Conservation (phyloP, 2,888 invertebrate genomes). For the Leptodirus hochenwartii region DNA sequence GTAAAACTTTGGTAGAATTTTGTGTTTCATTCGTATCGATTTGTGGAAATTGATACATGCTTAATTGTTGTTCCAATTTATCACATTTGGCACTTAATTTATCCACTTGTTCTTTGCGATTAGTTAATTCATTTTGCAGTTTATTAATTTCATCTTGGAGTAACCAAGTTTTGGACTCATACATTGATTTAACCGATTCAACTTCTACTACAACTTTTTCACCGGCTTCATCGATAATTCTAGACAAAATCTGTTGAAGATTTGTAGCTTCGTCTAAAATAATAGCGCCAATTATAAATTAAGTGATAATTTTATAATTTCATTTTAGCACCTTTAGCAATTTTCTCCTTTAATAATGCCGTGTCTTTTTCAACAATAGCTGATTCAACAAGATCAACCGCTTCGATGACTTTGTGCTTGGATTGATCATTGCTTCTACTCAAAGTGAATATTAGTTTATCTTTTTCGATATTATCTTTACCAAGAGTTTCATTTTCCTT, state of each 20-base stretch:
- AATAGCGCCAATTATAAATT: conserved; percentile 9
- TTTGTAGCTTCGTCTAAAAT: conserved; percentile 34
- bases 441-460: conserved; percentile 14
- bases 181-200: conserved; percentile 34
- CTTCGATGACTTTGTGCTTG: conserved; percentile 35
- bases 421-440: conserved; percentile 25
- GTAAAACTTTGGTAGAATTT: conserved; percentile 19
- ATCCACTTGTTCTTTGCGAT: conserved; percentile 35
- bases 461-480: conserved; percentile 27
- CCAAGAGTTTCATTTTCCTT: conserved; percentile 20
- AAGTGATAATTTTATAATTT: conserved; percentile 5
- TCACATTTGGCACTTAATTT: conserved; percentile 36
- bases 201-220: conserved; percentile 38
- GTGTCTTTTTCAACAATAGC: conserved; percentile 35
- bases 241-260: conserved; percentile 32
- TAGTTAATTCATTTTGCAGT: conserved; percentile 35
- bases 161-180: no score
- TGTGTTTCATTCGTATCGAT: conserved; percentile 7
- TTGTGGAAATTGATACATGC: conserved; percentile 23
- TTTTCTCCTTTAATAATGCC: conserved; percentile 30
- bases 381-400: conserved; percentile 36
- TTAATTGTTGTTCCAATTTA: conserved; percentile 28
- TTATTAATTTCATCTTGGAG: conserved; percentile 38
- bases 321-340: conserved; percentile 20
- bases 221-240: conserved; percentile 36